Conservation (phyloP, 2,888 invertebrate genomes). For the Timema podura region DNA sequence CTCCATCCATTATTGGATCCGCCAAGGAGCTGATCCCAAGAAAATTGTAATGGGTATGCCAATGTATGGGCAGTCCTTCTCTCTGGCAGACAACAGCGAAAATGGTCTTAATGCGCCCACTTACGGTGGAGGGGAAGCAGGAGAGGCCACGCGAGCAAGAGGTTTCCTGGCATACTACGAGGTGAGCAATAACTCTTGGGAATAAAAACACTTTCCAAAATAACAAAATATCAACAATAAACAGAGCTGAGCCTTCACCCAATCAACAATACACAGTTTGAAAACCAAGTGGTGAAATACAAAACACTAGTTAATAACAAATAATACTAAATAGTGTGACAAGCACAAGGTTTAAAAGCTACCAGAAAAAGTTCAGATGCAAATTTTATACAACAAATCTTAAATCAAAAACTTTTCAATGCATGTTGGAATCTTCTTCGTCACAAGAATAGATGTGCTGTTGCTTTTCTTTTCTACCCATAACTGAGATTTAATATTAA, state of each 20-base stretch:
- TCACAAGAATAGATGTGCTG: background rate
- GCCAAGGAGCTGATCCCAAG: slow-evolving; percentile 69
- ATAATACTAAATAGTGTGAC: no score
- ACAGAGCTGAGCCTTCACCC: no score
- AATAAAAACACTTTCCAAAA: no score
- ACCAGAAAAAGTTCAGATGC: background rate
- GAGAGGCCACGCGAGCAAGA: slow-evolving; percentile 79
- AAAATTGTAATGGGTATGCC: slow-evolving; percentile 85
- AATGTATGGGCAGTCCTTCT: slow-evolving; percentile 86
- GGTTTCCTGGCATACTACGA: slow-evolving; percentile 88
- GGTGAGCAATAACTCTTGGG: slow-evolving; percentile 46
- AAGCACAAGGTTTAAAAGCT: no score
- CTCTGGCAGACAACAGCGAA: slow-evolving; percentile 60
- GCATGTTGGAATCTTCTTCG: background rate
- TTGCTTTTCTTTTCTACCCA: background rate
- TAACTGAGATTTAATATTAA: background rate
- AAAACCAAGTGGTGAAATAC: no score
- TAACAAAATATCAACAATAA: no score
- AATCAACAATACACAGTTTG: no score
- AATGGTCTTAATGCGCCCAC: slow-evolving; percentile 71
- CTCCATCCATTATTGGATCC: slow-evolving; percentile 83
- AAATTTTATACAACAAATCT: background rate
- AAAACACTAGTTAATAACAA: no score
- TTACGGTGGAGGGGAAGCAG: slow-evolving; percentile 84
- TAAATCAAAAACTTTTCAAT: background rate